Percentiles rank a stretch among this genome's conserved stretches.
Conservation (phyloP, 1,140 invertebrate species). For the Pachypeltis micranthus region DNA sequence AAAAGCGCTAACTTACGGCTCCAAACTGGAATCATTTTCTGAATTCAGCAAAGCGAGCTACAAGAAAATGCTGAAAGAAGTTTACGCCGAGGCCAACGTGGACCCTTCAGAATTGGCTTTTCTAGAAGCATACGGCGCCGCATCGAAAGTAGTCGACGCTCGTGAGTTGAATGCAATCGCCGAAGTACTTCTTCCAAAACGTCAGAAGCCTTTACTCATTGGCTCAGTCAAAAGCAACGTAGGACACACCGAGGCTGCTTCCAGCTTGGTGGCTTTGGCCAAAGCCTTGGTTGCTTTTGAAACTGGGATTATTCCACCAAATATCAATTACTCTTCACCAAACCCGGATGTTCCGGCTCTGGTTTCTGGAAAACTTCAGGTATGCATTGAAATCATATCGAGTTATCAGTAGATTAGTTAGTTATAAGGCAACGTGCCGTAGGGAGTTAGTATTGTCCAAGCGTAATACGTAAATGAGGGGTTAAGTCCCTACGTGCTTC, state of each 20-base stretch:
- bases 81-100: not conserved
- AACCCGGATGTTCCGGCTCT: constrained; percentile 44
- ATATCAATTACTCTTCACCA: constrained; percentile 26
- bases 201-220: constrained; percentile 46
- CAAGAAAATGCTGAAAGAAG: not conserved
- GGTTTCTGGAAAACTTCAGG: constrained; percentile 35
- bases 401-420: too few species aligned
- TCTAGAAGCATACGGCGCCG: not conserved
- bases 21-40: not conserved
- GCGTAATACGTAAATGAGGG: too few species aligned
- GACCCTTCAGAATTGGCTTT: not conserved
- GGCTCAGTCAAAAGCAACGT: constrained; percentile 67
- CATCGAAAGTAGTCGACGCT: constrained; percentile 23
- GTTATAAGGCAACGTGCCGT: too few species aligned
- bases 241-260: constrained; percentile 60
- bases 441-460: too few species aligned
- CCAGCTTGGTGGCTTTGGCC: constrained; percentile 44
- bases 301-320: constrained; percentile 27
- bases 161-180: constrained; percentile 23
- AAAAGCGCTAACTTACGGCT: not conserved
- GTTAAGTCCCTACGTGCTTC: too few species aligned
- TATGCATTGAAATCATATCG: too few species aligned
- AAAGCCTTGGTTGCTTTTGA: constrained; percentile 37
- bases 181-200: constrained; percentile 23
- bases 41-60: not conserved